Conservation (phyloP, 2,888 invertebrate species). For the Cosmopolites sordidus region DNA sequence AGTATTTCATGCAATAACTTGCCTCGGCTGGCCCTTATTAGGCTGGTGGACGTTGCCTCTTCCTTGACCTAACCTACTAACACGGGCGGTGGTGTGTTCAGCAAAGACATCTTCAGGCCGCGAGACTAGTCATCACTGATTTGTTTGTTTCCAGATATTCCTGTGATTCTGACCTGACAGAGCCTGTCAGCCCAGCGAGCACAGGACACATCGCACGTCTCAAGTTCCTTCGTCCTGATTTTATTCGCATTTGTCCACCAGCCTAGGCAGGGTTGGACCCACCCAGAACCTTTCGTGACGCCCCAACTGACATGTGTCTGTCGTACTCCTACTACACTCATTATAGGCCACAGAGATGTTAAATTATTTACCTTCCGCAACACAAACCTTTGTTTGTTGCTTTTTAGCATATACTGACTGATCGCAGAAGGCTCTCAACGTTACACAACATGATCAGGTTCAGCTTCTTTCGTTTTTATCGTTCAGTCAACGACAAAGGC, state of each 20-base stretch:
- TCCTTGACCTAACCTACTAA: constrained; percentile 45
- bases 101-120: constrained; percentile 45
- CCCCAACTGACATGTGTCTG: constrained; percentile 29
- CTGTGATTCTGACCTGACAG: constrained; percentile 46
- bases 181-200: constrained; percentile 30
- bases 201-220: constrained; percentile 29
- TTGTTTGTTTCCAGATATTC: constrained; percentile 51
- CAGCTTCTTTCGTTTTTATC: not conserved
- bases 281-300: constrained; percentile 36
- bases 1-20: constrained; percentile 93
- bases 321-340: constrained; percentile 24
- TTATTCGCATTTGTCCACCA: constrained; percentile 40
- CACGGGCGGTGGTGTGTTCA: constrained; percentile 50
- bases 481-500: not conserved
- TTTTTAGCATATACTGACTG: not conserved
- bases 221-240: constrained; percentile 38
- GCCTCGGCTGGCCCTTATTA: constrained; percentile 46
- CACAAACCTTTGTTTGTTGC: not conserved
- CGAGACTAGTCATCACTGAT: constrained; percentile 47
- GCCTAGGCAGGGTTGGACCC: constrained; percentile 43
- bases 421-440: too few relatives aligned
- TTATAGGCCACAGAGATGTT: constrained; percentile 27
- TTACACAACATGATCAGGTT: not conserved
- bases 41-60: constrained; percentile 46
- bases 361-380: constrained; percentile 19